Base-by-base conservation (phyloP, 2,113 vertebrate genomes). In the Syngnathoides biaculeatus region DNA sequence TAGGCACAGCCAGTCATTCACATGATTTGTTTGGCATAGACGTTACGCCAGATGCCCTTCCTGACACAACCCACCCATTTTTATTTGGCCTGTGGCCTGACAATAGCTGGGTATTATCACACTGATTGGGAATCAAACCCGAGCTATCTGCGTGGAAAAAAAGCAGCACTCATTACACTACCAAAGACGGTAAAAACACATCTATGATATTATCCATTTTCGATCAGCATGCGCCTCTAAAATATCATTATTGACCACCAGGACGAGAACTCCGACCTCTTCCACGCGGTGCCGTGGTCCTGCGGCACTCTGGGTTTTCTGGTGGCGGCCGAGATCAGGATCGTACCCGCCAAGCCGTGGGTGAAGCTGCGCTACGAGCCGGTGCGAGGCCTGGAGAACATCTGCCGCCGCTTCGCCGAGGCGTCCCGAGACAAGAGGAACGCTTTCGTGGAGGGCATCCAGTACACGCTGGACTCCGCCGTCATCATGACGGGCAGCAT, bases 211-310 rank as follows among this genome's bases (percentile, higher is more conserved):
- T n/a, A n/a, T n/a, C n/a, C n/a, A 35, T 35, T 35, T 35, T 35
- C 30, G 6, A 35, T 35, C 30, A 35, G 30, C 17, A 30, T 9
- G 15, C 53, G 8, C 58, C 10, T 43, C 40, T 42, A 12, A 43
- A 72, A 47, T 56, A 39, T 15, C 55, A 35, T 53, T 35, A 15
- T 19, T 66, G 27, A 55, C 81, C 53, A 73, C 20, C 80, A 98
- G 96, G 94, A 94, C 30, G 97, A 99, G 88, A 99, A 99, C 80
- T 88, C 95, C 0, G 97, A 99, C 76, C 93, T 99, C 67, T 99
- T 98, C 92, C 96, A 98, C 20, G 95, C 96, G 1, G 94, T 99
- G 66, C 97, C 97, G 7, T 99, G 97, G 97, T 99, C 97, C 80
- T 99, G 96, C 65, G 97, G 97, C 45, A 99, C 97, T 24, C 90